Conservation (phyloP, 2,113 vertebrate genomes). For the Lepisosteus osseus region DNA sequence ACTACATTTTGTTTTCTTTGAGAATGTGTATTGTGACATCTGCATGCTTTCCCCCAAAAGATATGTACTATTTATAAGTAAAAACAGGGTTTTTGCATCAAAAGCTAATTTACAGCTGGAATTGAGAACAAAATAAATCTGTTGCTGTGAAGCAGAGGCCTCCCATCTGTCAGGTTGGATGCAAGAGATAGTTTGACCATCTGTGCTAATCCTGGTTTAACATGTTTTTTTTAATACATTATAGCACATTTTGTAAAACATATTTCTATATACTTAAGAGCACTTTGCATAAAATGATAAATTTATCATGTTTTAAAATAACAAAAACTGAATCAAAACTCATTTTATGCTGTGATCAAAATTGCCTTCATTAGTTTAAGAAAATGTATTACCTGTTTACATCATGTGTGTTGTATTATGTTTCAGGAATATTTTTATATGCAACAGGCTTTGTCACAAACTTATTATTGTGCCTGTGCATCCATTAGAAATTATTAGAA, state of each 20-base stretch:
- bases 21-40: not conserved
- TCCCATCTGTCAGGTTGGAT: conserved; percentile 62
- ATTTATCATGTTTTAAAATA: too few relatives aligned
- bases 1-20: not conserved
- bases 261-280: too few relatives aligned
- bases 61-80: conserved; percentile 1
- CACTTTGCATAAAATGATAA: too few relatives aligned
- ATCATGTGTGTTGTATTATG: too few relatives aligned
- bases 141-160: conserved; percentile 55
- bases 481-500: too few relatives aligned
- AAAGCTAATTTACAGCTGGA: conserved; percentile 62
- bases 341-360: too few relatives aligned
- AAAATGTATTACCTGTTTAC: too few relatives aligned
- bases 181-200: conserved; percentile 54
- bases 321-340: too few relatives aligned
- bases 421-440: too few relatives aligned
- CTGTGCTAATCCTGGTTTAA: conserved; percentile 52
- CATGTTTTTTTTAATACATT: not conserved
- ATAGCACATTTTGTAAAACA: not conserved
- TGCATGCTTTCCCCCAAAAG: not conserved
- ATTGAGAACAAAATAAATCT: conserved; percentile 53
- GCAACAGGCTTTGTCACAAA: too few relatives aligned
- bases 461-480: too few relatives aligned
- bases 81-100: conserved; percentile 26
- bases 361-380: too few relatives aligned